Conservation (phyloP, 2,797 vertebrate genomes). For the Malacoraja senta region DNA sequence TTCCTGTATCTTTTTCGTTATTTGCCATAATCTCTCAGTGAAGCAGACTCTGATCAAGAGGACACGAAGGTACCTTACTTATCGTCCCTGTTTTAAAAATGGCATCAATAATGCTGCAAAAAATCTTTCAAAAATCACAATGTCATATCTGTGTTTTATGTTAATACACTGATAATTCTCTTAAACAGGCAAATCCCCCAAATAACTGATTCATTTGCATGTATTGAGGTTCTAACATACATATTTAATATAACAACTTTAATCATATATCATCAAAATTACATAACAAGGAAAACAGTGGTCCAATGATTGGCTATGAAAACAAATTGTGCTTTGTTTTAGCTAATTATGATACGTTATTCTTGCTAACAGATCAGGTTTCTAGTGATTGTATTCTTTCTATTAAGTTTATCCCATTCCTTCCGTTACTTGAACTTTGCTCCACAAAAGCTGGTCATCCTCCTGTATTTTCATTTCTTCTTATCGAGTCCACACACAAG, state of each 20-base stretch:
- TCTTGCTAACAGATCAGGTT: neutral
- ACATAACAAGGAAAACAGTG: neutral
- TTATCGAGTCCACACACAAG: too few relatives aligned
- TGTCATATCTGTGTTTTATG: neutral
- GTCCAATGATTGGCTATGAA: neutral
- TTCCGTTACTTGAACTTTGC: neutral
- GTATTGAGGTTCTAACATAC: neutral
- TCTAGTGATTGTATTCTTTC: neutral
- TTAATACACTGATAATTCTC: neutral
- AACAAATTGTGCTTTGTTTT: neutral
- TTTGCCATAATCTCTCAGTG: slow-evolving; percentile 52
- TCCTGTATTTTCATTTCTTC: neutral
- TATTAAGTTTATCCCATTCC: neutral
- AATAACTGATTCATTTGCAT: neutral
- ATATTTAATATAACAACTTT: neutral
- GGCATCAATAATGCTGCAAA: neutral
- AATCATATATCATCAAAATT: neutral
- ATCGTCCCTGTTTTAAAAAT: slow-evolving; percentile 49
- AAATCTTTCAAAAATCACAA: neutral
- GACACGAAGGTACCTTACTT: slow-evolving; percentile 63
- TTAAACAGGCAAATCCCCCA: neutral
- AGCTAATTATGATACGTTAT: neutral
- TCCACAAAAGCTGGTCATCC: neutral
- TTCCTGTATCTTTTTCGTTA: slow-evolving; percentile 49
- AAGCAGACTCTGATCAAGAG: slow-evolving; percentile 59